Conservation (phyloP, 2,113 vertebrate genomes). For the Dermatemys mawii region DNA sequence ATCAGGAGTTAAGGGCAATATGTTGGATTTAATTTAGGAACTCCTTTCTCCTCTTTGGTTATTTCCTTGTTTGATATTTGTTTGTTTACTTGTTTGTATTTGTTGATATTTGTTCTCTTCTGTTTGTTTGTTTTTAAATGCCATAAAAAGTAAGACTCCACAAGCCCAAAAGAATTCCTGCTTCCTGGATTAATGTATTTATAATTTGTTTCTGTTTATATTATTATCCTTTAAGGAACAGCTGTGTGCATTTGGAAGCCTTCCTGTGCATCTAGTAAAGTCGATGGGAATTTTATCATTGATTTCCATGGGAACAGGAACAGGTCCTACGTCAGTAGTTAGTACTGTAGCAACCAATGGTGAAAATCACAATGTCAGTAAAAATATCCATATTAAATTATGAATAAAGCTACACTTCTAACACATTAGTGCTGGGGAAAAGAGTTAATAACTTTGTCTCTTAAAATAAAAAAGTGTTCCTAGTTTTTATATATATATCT, state of each 20-base stretch:
- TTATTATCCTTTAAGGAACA: background rate
- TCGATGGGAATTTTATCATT: background rate
- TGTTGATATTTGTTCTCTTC: background rate
- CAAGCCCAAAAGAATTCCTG: background rate
- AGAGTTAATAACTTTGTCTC: background rate
- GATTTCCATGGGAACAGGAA: background rate
- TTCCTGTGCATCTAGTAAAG: background rate
- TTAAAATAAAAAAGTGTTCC: background rate
- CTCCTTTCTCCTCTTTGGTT: background rate
- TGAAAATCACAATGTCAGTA: background rate
- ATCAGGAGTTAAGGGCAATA: background rate
- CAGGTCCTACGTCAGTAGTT: background rate
- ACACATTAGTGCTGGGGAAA: background rate
- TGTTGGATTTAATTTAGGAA: background rate
- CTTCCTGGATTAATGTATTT: background rate
- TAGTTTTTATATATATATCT: background rate
- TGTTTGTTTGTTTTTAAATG: background rate
- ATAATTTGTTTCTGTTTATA: conserved; percentile 1
- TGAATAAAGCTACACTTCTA: background rate
- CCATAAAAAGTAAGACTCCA: background rate
- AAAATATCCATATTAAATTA: background rate
- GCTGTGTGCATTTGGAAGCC: background rate
- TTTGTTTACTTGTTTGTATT: background rate
- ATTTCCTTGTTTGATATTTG: background rate
- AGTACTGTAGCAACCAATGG: background rate